A percentile compares a stretch with the other conserved stretches of the same genome.
These are phyloP conservation scores for Eupristina koningsbergeri DNA, from an alignment of 1,140 invertebrate genomes.

Conservation along the genomic window DNA sequence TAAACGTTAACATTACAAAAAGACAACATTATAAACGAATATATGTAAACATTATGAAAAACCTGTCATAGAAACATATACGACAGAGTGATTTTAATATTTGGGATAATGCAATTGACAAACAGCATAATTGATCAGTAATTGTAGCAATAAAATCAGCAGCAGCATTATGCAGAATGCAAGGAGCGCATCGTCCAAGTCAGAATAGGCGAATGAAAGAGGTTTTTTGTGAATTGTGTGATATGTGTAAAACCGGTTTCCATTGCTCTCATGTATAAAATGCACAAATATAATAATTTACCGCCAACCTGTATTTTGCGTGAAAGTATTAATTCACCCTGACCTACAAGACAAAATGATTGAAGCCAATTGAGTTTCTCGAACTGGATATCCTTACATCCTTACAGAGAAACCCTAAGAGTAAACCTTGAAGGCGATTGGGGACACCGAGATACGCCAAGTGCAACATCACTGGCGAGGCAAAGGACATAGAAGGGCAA, in stretches of 20 bases:
- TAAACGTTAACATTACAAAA: not conserved
- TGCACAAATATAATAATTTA: slow-evolving; percentile 3
- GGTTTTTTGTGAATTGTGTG: not conserved
- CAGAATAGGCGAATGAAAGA: not conserved
- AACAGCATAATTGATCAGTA: not conserved
- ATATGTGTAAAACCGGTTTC: not conserved
- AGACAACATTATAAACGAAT: not conserved
- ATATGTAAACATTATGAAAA: too few relatives aligned
- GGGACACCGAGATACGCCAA: too few relatives aligned
- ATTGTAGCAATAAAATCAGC: slow-evolving; percentile 1
- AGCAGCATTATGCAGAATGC: not conserved
- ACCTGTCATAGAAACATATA: too few relatives aligned
- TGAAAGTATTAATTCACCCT: not conserved
- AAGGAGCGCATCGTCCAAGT: not conserved
- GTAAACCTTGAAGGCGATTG: too few relatives aligned
- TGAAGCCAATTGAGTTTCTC: not conserved
- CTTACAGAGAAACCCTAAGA: too few relatives aligned
- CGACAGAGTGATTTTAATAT: not conserved
- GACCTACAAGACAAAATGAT: not conserved
- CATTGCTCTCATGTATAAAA: not conserved
- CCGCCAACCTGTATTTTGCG: not conserved
- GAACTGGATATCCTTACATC: too few relatives aligned
- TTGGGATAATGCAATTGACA: not conserved
- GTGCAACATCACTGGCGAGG: too few relatives aligned
- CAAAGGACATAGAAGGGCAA: too few relatives aligned